Percentiles rank a stretch among this genome's conserved stretches.
These are phyloP conservation scores for Coecobrya sp. DNA, from an alignment of 2,888 invertebrate genomes.

Conservation along the genomic window DNA sequence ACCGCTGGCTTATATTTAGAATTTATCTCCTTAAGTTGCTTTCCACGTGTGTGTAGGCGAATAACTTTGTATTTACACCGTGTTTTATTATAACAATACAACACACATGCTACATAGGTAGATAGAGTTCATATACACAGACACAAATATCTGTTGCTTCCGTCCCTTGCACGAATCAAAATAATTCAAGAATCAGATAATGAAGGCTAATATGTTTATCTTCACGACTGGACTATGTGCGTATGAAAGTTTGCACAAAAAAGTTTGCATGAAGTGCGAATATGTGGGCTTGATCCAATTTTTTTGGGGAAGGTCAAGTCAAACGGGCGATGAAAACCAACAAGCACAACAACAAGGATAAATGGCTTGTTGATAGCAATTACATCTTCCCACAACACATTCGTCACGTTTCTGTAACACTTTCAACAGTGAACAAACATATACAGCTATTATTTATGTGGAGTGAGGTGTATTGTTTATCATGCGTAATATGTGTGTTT, in stretches of 20 bases:
- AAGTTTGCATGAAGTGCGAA: neutral
- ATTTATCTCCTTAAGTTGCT: neutral
- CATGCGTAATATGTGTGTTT: neutral
- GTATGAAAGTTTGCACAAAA: neutral
- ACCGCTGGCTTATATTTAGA: neutral
- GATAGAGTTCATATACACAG: neutral
- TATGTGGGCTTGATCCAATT: slow-evolving; percentile 59
- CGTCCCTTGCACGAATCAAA: neutral
- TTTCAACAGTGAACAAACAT: neutral
- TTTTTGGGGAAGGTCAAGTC: slow-evolving; percentile 71
- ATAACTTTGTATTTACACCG: neutral
- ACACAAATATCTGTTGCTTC: slow-evolving; percentile 23
- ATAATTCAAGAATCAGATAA: neutral
- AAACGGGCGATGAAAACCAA: slow-evolving; percentile 18
- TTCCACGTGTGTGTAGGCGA: neutral
- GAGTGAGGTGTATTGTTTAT: slow-evolving; percentile 26
- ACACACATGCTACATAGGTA: neutral
- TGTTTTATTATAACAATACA: neutral
- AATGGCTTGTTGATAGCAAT: slow-evolving; percentile 73
- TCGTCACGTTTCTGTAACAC: slow-evolving; percentile 48
- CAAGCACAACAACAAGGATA: slow-evolving; percentile 45
- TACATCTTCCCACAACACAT: slow-evolving; percentile 23
- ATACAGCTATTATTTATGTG: neutral
- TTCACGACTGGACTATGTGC: neutral
- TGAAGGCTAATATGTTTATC: neutral